phyloP scores from a whole-genome alignment of 2,888 invertebrate species.

The Orgyia antiqua region DNA sequence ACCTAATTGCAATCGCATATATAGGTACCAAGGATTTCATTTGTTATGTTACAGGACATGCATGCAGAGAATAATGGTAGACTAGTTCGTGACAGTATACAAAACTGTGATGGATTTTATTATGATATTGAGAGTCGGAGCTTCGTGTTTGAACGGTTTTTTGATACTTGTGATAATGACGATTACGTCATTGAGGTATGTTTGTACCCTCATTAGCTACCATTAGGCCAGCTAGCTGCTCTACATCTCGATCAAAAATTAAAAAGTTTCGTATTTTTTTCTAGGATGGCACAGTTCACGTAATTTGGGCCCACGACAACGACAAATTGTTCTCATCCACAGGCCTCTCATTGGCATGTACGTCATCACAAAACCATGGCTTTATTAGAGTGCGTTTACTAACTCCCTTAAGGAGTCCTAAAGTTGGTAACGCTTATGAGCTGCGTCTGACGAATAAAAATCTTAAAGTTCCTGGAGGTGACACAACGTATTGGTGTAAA shows the following conservation, averaged over 20 bases:
- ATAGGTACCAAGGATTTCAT: too few relatives aligned
- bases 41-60: conserved; percentile 87
- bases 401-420: conserved; percentile 54
- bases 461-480: conserved; percentile 86
- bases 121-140: conserved; percentile 79
- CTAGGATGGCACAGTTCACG: conserved; percentile 92
- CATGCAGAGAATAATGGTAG: conserved; percentile 83
- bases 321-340: conserved; percentile 83
- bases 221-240: neutral
- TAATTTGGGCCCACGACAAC: conserved; percentile 90
- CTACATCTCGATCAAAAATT: too few relatives aligned
- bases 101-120: conserved; percentile 84
- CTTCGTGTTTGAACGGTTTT: conserved; percentile 86
- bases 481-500: conserved; percentile 99
- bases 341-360: conserved; percentile 80
- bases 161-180: conserved; percentile 93
- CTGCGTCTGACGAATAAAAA: conserved; percentile 80
- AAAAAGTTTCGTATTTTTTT: conserved; percentile 14
- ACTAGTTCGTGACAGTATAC: conserved; percentile 82
- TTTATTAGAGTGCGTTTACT: conserved; percentile 87
- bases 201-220: neutral
- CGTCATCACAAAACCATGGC: conserved; percentile 78
- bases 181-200: conserved; percentile 88
- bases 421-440: conserved; percentile 63
- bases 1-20: too few relatives aligned